These are phyloP conservation scores for Ictalurus furcatus DNA, from an alignment of 2,113 vertebrate species.

Conservation along the genomic window DNA sequence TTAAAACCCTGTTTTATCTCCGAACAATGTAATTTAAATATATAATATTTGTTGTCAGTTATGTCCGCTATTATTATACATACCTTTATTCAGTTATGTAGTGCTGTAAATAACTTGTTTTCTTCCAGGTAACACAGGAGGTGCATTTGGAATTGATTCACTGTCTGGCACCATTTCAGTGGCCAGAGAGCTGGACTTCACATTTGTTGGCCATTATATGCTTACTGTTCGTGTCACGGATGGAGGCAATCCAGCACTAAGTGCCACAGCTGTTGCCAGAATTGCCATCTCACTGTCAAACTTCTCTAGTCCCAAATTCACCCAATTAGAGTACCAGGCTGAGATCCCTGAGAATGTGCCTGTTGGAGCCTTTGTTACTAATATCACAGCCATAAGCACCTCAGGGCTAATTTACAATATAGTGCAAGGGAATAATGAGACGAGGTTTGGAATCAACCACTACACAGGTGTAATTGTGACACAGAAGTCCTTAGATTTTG, in stretches of 20 bases:
- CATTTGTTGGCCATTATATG: constrained; percentile 83
- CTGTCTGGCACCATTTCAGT: constrained; percentile 87
- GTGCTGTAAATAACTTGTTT: constrained; percentile 6
- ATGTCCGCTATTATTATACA: neutral
- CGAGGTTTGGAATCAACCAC: constrained; percentile 84
- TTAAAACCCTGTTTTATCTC: neutral
- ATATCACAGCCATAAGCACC: constrained; percentile 85
- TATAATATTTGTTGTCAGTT: neutral
- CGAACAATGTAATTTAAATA: neutral
- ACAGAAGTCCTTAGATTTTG: constrained; percentile 84
- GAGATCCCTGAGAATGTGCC: constrained; percentile 90
- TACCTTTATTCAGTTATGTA: neutral
- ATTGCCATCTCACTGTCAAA: constrained; percentile 88
- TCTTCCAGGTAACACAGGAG: constrained; percentile 85
- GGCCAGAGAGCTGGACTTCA: constrained; percentile 84
- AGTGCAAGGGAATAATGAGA: constrained; percentile 80
- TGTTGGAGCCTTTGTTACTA: constrained; percentile 82
- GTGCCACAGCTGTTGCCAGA: constrained; percentile 85
- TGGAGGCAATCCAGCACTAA: constrained; percentile 85
- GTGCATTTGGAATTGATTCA: constrained; percentile 88
- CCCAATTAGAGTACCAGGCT: constrained; percentile 88
- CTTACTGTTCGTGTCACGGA: constrained; percentile 87
- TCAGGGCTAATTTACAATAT: constrained; percentile 88
- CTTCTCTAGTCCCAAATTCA: constrained; percentile 88
- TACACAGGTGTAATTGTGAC: constrained; percentile 91